Percentiles rank a stretch among this genome's conserved stretches.
phyloP scores from a whole-genome alignment of 2,113 vertebrate genomes.

The Stegostoma tigrinum region DNA sequence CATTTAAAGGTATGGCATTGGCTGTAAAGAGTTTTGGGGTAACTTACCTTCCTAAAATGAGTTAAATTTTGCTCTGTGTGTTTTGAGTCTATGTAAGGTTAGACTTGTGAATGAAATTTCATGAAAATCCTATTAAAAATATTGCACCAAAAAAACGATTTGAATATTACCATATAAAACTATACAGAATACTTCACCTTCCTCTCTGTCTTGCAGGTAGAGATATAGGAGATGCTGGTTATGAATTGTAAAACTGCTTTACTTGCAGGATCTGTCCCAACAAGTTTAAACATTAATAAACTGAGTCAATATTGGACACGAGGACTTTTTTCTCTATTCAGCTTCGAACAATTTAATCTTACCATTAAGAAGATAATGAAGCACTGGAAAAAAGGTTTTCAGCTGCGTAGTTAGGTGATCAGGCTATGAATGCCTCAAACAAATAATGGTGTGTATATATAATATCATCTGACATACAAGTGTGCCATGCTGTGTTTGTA shows the following conservation, averaged over 20 bases:
- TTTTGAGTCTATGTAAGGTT: not conserved
- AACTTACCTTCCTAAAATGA: not conserved
- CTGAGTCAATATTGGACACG: not conserved
- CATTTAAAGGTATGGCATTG: not conserved
- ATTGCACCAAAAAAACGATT: not conserved
- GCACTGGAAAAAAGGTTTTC: not conserved
- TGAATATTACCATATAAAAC: not conserved
- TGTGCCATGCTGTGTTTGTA: not conserved
- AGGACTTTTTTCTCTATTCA: not conserved
- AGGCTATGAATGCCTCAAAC: not conserved
- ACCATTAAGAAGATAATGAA: not conserved
- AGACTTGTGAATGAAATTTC: not conserved
- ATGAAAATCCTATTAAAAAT: not conserved
- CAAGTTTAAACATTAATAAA: not conserved
- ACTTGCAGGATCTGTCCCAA: not conserved
- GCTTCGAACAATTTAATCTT: not conserved
- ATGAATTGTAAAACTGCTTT: not conserved
- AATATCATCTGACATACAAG: not conserved
- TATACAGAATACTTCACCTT: not conserved
- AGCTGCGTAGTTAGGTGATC: not conserved
- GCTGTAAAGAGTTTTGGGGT: not conserved
- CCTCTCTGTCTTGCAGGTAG: not conserved
- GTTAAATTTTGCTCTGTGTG: not conserved
- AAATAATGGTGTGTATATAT: not conserved
- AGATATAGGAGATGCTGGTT: not conserved